Evolutionary conservation across 1,140 invertebrate species (phyloP), one percentile per base, ranked within the genome.

Genomic region (Calephelis virginiensis): DNA sequence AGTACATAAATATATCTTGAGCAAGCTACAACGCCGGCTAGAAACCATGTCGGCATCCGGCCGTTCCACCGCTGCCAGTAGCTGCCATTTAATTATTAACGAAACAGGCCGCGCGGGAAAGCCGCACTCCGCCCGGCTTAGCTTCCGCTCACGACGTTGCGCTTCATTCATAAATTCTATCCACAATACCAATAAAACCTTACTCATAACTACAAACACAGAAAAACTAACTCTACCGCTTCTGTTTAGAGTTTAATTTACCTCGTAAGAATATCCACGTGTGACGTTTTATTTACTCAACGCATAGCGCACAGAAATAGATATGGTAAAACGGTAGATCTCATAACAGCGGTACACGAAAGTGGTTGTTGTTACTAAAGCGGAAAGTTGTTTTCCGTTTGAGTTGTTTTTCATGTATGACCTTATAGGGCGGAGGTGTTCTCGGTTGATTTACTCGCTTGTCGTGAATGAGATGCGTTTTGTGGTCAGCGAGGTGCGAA

Each of bases 1-100:
- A 53, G 8, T 17, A n/a, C n/a, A n/a, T n/a, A 8, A 28, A 46
- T 53, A 17, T 7, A 53, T 1, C 9, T 28, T 14, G 9, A 17
- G 37, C 28, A 59, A 37, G 53, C 53, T 12, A 37, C 28, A 59
- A 59, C 12, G 12, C 53, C 28, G 28, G 76, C 82, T 88, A 89
- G 88, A 89, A 90, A 90, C 81, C 84, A 88, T 89, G 84, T 81
- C 75, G 62, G 72, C 85, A 82, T 88, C 88, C 86, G 85, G 85
- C 72, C 88, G 88, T 88, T 90, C 84, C 84, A 78, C 73, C 78
- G 81, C 84, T 84, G 78, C 73, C 78, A 81, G 78, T 83, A 83
- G 85, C 78, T 73, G 76, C 72, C 80, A 85, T 90, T 89, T 90
- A 89, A 89, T 89, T 89, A 90, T 90, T 90, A 90, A 90, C 89